phyloP scores from a whole-genome alignment of 2,797 vertebrate species.

The Typhlichthys subterraneus region DNA sequence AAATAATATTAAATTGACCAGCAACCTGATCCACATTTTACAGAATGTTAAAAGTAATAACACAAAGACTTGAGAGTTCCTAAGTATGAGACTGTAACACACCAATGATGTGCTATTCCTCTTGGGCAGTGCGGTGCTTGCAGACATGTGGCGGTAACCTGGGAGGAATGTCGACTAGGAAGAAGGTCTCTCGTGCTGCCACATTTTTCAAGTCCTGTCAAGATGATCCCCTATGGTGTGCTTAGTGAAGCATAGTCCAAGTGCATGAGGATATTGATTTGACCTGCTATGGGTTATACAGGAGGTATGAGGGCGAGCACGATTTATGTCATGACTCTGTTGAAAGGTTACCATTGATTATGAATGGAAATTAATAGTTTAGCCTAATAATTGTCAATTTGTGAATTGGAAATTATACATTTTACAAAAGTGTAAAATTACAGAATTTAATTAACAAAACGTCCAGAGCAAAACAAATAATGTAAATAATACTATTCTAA shows the following conservation, averaged over 20 bases:
- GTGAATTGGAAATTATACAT: background rate
- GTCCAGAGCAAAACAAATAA: background rate
- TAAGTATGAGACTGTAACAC: slow-evolving; percentile 18
- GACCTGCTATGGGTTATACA: slow-evolving; percentile 43
- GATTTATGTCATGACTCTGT: background rate
- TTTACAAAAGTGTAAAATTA: too few relatives aligned
- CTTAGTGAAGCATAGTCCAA: slow-evolving; percentile 59
- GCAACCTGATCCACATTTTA: background rate
- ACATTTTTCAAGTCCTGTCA: slow-evolving; percentile 35
- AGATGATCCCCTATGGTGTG: slow-evolving; percentile 22
- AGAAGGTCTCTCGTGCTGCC: slow-evolving; percentile 11
- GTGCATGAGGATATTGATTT: slow-evolving; percentile 52
- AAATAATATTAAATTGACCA: too few relatives aligned
- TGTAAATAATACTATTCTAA: background rate
- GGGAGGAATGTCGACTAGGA: background rate
- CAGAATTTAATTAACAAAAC: too few relatives aligned
- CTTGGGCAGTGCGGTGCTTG: slow-evolving; percentile 15
- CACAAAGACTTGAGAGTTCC: too few relatives aligned
- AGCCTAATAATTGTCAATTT: background rate
- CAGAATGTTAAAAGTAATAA: background rate
- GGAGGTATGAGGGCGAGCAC: slow-evolving; percentile 31
- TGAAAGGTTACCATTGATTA: background rate
- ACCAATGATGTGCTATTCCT: slow-evolving; percentile 1
- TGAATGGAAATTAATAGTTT: background rate
- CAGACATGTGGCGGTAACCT: slow-evolving; percentile 20